phyloP scores from a whole-genome alignment of 2,888 invertebrate species.

The Andrena flavipes region DNA sequence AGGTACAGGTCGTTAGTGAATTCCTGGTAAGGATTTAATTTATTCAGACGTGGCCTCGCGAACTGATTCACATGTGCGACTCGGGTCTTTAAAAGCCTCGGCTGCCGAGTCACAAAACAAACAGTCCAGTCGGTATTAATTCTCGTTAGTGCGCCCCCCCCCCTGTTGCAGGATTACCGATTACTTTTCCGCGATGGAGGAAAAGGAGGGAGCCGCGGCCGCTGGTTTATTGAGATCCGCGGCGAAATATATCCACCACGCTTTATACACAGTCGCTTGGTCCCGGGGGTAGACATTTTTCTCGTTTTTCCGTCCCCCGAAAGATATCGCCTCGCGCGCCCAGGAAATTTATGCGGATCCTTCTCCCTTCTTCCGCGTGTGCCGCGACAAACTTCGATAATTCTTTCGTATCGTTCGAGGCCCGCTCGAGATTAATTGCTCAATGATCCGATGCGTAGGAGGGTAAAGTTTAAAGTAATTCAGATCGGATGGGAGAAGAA shows the following conservation, averaged over 20 bases:
- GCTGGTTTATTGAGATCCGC: constrained; percentile 42
- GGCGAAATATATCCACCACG: constrained; percentile 23
- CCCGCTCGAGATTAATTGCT: background rate
- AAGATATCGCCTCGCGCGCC: constrained; percentile 36
- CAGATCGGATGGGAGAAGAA: background rate
- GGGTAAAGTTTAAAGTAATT: background rate
- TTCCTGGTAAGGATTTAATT: constrained; percentile 81
- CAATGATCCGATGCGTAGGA: background rate
- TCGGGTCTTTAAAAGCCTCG: constrained; percentile 66
- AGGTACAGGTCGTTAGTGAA: constrained; percentile 79
- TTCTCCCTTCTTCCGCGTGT: constrained; percentile 31
- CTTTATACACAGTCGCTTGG: background rate
- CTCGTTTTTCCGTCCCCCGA: constrained; percentile 7
- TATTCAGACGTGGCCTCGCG: constrained; percentile 74
- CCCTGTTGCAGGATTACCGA: constrained; percentile 59
- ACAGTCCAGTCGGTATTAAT: constrained; percentile 68
- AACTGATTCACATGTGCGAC: constrained; percentile 65
- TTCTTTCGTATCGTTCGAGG: background rate
- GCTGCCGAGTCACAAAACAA: constrained; percentile 60
- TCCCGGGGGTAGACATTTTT: background rate
- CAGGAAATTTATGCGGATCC: constrained; percentile 38
- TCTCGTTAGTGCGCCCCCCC: constrained; percentile 61
- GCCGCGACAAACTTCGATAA: constrained; percentile 35
- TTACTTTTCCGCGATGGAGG: constrained; percentile 35
- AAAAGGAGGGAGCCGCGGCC: no score